Percentiles rank a stretch among this genome's conserved stretches.
Conservation (phyloP, 2,888 invertebrate species). For the Andrena hattorfiana region DNA sequence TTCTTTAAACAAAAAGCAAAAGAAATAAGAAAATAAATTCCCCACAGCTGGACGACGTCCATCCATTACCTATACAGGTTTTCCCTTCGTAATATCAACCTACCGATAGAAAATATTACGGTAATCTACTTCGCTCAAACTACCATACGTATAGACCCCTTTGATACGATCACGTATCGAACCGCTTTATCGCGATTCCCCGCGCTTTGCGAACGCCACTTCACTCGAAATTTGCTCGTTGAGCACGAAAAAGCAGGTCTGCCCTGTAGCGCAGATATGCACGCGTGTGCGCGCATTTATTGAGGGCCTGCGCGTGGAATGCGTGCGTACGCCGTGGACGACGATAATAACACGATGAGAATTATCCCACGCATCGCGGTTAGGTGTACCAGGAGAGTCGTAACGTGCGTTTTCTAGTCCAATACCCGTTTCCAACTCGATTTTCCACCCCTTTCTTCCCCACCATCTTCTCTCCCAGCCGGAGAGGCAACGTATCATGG, state of each 20-base stretch:
- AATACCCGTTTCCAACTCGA: conserved; percentile 57
- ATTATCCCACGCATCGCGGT: conserved; percentile 82
- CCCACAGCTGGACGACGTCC: no score
- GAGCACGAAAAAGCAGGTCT: neutral
- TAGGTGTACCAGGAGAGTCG: conserved; percentile 49
- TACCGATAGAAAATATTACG: no score
- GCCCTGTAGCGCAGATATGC: conserved; percentile 12
- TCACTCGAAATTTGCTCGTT: neutral
- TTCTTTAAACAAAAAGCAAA: no score
- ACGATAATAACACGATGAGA: conserved; percentile 82
- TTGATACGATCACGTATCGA: neutral
- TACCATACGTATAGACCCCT: no score
- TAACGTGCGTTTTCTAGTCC: conserved; percentile 62
- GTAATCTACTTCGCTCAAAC: no score
- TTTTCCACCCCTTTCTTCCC: conserved; percentile 44
- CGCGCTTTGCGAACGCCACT: neutral
- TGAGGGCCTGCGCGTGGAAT: conserved; percentile 59
- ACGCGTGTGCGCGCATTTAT: conserved; percentile 35
- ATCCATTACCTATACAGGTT: no score
- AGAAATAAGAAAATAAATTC: no score
- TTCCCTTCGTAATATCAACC: no score
- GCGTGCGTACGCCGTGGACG: conserved; percentile 66
- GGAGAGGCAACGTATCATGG: neutral
- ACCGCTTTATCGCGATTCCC: neutral
- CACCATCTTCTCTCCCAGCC: neutral